Percentiles rank a stretch among this genome's conserved stretches.
phyloP scores from a whole-genome alignment of 2,113 vertebrate genomes.

The Tricholaema leucomelas region DNA sequence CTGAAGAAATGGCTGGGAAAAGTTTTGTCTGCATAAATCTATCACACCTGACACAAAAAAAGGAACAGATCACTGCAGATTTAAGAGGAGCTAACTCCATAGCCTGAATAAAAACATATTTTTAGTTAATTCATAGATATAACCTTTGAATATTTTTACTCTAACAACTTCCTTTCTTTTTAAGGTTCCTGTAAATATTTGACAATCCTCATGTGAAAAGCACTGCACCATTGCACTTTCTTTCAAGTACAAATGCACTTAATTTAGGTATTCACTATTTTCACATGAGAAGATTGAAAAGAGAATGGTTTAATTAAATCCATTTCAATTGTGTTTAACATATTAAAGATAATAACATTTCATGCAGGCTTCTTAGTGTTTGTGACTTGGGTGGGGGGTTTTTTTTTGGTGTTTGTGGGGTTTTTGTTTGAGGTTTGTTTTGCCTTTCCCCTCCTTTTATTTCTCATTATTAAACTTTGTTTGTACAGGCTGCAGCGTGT shows the following conservation, averaged over 20 bases:
- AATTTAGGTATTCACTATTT: neutral
- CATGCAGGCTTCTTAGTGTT: neutral
- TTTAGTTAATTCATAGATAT: neutral
- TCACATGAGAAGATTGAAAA: neutral
- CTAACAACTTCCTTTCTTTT: neutral
- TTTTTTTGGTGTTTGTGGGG: too few relatives aligned
- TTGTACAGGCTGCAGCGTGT: neutral
- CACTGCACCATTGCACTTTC: neutral
- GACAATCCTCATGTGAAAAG: neutral
- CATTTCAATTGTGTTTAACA: neutral
- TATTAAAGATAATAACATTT: neutral
- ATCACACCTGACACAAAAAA: neutral
- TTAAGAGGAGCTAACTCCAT: constrained; percentile 26
- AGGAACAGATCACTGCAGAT: constrained; percentile 7
- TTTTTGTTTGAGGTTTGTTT: too few relatives aligned
- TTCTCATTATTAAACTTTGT: neutral
- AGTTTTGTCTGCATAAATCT: constrained; percentile 2
- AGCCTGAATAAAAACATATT: neutral
- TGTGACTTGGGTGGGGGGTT: neutral
- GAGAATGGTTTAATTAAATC: neutral
- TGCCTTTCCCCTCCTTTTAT: neutral
- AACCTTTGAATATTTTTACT: constrained; percentile 9
- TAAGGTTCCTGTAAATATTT: neutral
- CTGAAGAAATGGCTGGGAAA: neutral
- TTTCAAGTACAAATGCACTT: neutral